Conservation (phyloP, 2,113 vertebrate species). For the Seriola quinqueradiata region DNA sequence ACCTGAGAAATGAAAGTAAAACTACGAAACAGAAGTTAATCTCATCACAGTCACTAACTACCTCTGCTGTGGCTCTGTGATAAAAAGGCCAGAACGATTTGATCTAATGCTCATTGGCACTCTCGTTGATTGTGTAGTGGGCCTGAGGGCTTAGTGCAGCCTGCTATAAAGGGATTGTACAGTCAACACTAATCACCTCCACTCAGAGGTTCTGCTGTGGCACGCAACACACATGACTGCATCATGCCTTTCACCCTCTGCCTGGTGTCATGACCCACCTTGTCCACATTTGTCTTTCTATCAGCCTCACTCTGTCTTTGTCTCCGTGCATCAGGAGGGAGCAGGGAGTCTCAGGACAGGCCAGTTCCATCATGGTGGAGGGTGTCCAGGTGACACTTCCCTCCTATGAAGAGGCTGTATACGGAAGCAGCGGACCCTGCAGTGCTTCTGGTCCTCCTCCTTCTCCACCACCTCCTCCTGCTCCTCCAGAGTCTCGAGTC, state of each 20-base stretch:
- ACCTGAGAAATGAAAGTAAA: conserved; percentile 49
- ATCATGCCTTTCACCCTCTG: not conserved
- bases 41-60: not conserved
- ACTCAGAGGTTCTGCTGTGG: conserved; percentile 29
- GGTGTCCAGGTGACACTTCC: conserved; percentile 96
- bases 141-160: conserved; percentile 34
- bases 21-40: conserved; percentile 3
- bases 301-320: conserved; percentile 7
- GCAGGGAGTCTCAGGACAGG: conserved; percentile 93
- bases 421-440: conserved; percentile 90
- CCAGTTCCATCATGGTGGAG: conserved; percentile 95
- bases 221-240: conserved; percentile 15
- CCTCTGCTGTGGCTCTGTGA: conserved; percentile 23
- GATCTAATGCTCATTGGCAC: conserved; percentile 49
- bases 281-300: not conserved
- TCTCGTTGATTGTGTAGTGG: conserved; percentile 47
- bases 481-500: conserved; percentile 90
- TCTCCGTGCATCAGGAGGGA: conserved; percentile 87
- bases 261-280: conserved; percentile 5
- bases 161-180: conserved; percentile 45
- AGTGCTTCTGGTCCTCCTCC: conserved; percentile 54
- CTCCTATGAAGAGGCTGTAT: conserved; percentile 98
- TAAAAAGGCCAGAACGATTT: conserved; percentile 23
- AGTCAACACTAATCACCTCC: conserved; percentile 40
- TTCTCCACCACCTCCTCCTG: conserved; percentile 64